Percentiles rank a stretch among this genome's conserved stretches.
These are phyloP conservation scores for Euzophera pinguis DNA, from an alignment of 2,888 invertebrate genomes.

Conservation along the genomic window DNA sequence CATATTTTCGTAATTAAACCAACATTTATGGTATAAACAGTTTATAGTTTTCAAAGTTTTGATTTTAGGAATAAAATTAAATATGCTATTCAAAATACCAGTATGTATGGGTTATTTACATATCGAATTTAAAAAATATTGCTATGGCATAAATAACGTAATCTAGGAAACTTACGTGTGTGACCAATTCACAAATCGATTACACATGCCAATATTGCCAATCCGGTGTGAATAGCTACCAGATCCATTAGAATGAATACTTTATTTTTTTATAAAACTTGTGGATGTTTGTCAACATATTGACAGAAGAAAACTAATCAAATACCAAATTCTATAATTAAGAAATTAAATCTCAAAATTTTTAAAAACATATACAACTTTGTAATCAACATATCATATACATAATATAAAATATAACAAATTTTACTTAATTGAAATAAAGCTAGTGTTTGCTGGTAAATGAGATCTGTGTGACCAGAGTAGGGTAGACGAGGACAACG, in stretches of 20 bases:
- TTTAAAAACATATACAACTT: too few species aligned
- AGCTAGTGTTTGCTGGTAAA: neutral
- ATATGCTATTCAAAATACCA: neutral
- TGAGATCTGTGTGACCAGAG: neutral
- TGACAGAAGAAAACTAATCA: neutral
- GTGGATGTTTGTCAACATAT: too few species aligned
- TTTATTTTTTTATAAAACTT: neutral
- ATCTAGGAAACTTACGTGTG: conserved; percentile 8
- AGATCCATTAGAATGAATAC: neutral
- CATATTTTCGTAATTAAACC: conserved; percentile 19
- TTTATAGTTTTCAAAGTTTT: neutral
- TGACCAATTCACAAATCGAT: conserved; percentile 5
- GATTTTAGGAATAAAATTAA: neutral
- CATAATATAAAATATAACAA: too few species aligned
- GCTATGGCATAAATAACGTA: conserved; percentile 8
- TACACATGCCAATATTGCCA: conserved; percentile 6
- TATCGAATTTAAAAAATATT: neutral
- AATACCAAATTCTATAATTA: neutral
- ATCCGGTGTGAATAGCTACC: neutral
- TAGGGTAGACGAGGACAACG: conserved; percentile 26
- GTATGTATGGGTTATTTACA: conserved; percentile 2
- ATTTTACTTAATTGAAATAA: too few species aligned
- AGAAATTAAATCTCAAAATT: too few species aligned
- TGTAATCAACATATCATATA: too few species aligned
- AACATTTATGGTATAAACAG: neutral